phyloP scores from a whole-genome alignment of 1,140 invertebrate species.

The Drosophila kohkoa region DNA sequence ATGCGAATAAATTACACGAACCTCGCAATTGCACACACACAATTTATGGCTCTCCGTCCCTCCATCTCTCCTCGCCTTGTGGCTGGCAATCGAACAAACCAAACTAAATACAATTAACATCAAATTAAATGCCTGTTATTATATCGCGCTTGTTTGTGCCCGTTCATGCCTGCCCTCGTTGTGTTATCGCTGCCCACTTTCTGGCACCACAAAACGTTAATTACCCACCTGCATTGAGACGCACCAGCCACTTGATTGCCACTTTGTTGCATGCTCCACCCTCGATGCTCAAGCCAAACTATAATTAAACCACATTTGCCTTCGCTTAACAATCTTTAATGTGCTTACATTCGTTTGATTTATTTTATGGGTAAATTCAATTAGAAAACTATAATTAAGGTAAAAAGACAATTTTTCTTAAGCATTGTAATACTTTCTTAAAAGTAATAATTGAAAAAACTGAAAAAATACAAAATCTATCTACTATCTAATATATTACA shows the following conservation, averaged over 20 bases:
- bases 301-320: not conserved
- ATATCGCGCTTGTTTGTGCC: conserved; percentile 50
- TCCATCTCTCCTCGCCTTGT: not conserved
- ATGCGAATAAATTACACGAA: conserved; percentile 74
- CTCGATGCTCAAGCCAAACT: not conserved
- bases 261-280: conserved; percentile 15
- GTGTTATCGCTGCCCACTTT: not conserved
- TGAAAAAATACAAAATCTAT: too few relatives aligned
- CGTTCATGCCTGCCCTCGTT: conserved; percentile 6
- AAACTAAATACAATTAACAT: conserved; percentile 72
- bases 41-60: conserved; percentile 58
- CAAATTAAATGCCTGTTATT: conserved; percentile 75
- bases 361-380: too few relatives aligned
- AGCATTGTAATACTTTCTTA: too few relatives aligned
- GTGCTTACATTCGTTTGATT: not conserved
- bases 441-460: too few relatives aligned
- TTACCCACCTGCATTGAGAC: not conserved
- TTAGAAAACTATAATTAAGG: too few relatives aligned
- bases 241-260: conserved; percentile 8
- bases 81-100: not conserved
- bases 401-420: too few relatives aligned
- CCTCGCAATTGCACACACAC: conserved; percentile 34
- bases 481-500: too few relatives aligned
- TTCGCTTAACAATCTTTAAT: not conserved
- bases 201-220: conserved; percentile 8